A percentile compares a stretch with the other conserved stretches of the same genome.
Conservation (phyloP, 2,113 vertebrate species). For the Trachemys scripta region DNA sequence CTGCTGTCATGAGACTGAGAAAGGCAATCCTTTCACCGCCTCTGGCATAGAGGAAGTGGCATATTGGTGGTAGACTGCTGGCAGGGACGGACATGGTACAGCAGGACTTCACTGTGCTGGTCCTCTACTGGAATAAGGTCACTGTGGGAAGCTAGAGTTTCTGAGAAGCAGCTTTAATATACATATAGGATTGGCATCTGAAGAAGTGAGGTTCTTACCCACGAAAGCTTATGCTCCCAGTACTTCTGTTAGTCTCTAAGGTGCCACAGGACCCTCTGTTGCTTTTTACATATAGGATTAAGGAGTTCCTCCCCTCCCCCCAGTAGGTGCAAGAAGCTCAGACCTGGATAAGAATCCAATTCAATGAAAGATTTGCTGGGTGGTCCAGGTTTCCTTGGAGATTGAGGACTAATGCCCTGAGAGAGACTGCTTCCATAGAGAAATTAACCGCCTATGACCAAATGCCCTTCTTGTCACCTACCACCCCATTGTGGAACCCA, state of each 20-base stretch:
- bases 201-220: too few species aligned
- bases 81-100: not conserved
- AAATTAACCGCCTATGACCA: too few species aligned
- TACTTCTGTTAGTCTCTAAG: too few species aligned
- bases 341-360: not conserved
- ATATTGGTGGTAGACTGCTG: not conserved
- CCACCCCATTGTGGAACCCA: too few species aligned
- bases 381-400: too few species aligned
- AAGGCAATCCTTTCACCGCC: not conserved
- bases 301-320: fast-evolving
- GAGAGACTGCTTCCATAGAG: too few species aligned
- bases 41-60: not conserved
- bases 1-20: not conserved
- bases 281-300: not conserved
- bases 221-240: too few species aligned
- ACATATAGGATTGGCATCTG: not conserved
- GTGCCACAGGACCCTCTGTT: too few species aligned
- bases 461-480: too few species aligned
- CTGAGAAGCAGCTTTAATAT: not conserved
- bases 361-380: not conserved
- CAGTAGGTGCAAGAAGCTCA: fast-evolving
- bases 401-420: too few species aligned
- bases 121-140: not conserved
- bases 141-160: not conserved
- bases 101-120: not conserved